These are phyloP conservation scores for Piaya cayana DNA, from an alignment of 2,113 vertebrate genomes.

Conservation along the genomic window DNA sequence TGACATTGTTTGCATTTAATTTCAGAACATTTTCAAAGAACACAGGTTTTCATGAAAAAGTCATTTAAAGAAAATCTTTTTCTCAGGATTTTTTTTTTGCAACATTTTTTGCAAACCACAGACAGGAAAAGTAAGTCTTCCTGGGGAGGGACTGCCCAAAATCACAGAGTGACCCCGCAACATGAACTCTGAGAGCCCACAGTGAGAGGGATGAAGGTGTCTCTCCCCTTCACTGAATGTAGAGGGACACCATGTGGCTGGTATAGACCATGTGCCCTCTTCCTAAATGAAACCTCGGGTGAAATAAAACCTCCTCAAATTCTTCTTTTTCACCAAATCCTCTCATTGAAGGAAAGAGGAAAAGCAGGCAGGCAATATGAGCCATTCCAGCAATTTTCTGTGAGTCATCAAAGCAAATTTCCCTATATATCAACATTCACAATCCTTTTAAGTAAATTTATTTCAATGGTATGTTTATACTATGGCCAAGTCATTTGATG, in stretches of 20 bases:
- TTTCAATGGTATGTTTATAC: not conserved
- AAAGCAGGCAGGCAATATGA: not conserved
- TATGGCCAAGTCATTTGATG: not conserved
- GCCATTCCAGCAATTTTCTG: not conserved
- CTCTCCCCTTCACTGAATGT: conserved; percentile 31
- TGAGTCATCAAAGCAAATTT: not conserved
- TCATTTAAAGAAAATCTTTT: not conserved
- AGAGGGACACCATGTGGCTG: conserved; percentile 62
- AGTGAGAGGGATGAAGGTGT: not conserved
- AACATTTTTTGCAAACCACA: not conserved
- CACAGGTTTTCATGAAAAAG: not conserved
- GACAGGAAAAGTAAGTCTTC: not conserved
- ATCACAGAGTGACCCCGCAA: not conserved
- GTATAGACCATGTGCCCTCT: not conserved
- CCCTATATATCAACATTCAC: not conserved
- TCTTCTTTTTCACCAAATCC: not conserved
- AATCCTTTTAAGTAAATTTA: not conserved
- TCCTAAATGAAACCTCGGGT: not conserved
- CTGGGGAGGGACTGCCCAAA: not conserved
- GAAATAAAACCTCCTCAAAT: not conserved
- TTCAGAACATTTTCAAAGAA: not conserved
- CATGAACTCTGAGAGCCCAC: not conserved
- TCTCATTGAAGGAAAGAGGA: not conserved
- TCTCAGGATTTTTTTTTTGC: not conserved
- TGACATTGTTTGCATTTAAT: not conserved